phyloP scores from a whole-genome alignment of 2,113 vertebrate genomes.

The Larimichthys polyactis region DNA sequence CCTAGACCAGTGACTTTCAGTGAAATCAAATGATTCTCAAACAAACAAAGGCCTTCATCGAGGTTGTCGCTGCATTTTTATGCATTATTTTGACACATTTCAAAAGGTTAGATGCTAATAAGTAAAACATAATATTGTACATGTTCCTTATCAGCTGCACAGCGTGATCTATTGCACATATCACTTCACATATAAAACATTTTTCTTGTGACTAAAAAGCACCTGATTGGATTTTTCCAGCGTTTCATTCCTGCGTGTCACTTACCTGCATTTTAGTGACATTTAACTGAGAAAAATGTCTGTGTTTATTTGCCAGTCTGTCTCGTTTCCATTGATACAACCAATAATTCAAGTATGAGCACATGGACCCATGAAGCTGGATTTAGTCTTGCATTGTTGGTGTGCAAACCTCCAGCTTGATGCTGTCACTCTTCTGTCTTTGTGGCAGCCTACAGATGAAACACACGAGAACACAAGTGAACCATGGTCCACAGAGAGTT shows the following conservation, averaged over 20 bases:
- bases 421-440: slow-evolving; percentile 68
- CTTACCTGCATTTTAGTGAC: slow-evolving; percentile 1
- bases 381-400: neutral
- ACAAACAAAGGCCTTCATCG: neutral
- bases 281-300: neutral
- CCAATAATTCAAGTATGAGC: neutral
- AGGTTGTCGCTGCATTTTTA: neutral
- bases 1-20: neutral
- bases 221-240: neutral
- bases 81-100: neutral
- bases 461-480: neutral
- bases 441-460: slow-evolving; percentile 57
- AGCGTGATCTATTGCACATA: neutral
- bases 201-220: neutral
- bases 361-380: neutral
- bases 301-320: neutral
- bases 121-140: neutral
- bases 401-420: slow-evolving; percentile 6
- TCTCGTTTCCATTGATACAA: neutral
- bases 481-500: too few relatives aligned
- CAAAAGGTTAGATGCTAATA: neutral
- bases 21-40: neutral
- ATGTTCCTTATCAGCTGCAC: neutral
- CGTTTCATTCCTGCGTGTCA: neutral
- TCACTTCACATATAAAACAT: too few relatives aligned